Conservation (phyloP, 1,140 invertebrate species). For the Anastatus disparis region DNA sequence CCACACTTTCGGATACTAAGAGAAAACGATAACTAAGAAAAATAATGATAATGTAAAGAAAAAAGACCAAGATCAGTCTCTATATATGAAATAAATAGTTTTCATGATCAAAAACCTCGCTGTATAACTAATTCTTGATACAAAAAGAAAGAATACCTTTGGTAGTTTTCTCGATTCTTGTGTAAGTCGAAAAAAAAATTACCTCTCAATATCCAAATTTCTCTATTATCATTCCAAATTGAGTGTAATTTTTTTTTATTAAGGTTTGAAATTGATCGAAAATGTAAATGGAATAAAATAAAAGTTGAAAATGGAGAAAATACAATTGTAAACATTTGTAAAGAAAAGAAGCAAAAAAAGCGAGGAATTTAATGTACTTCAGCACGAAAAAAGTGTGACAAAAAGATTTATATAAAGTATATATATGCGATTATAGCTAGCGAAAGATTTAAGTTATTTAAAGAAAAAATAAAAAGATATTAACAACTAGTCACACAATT, state of each 20-base stretch:
- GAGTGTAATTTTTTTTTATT: conserved; percentile 23
- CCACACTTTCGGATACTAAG: conserved; percentile 9
- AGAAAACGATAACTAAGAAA: neutral
- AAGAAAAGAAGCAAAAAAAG: conserved; percentile 33
- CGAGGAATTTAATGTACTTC: conserved; percentile 7
- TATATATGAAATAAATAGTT: conserved; percentile 18
- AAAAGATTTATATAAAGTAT: conserved; percentile 53
- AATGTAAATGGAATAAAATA: conserved; percentile 3
- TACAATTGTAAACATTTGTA: conserved; percentile 18
- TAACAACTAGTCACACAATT: conserved; percentile 63
- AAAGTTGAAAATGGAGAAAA: neutral
- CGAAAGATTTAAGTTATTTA: conserved; percentile 58
- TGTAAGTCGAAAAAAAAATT: neutral
- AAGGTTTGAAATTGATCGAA: too few species aligned
- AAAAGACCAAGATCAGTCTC: conserved; percentile 5
- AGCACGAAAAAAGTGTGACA: conserved; percentile 16
- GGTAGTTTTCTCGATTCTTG: conserved; percentile 1
- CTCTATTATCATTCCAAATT: conserved; percentile 60
- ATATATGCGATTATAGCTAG: conserved; percentile 43
- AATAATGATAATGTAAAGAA: conserved; percentile 9
- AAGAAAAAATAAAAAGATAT: conserved; percentile 48
- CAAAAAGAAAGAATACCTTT: conserved; percentile 1
- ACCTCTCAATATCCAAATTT: conserved; percentile 5
- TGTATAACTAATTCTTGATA: conserved; percentile 9
- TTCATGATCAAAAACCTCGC: neutral